phyloP scores from a whole-genome alignment of 2,888 invertebrate species.

The Hesperia comma region DNA sequence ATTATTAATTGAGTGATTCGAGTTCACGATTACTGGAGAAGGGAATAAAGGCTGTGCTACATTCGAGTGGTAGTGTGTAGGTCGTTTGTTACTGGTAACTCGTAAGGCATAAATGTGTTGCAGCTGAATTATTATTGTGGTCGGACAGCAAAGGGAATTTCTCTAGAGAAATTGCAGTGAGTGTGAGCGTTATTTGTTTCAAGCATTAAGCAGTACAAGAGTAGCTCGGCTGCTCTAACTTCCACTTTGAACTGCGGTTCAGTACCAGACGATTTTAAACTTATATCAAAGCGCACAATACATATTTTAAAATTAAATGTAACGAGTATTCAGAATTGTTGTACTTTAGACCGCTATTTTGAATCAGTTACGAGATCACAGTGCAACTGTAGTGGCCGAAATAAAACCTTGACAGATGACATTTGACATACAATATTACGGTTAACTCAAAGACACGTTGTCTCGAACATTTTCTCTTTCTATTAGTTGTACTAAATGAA shows the following conservation, averaged over 20 bases:
- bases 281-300: no score
- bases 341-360: no score
- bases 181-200: constrained; percentile 31
- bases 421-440: no score
- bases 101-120: constrained; percentile 42
- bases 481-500: no score
- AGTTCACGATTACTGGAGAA: neutral
- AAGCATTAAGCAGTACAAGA: constrained; percentile 28
- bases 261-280: no score
- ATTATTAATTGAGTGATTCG: constrained; percentile 2
- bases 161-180: constrained; percentile 42
- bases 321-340: no score
- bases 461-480: no score
- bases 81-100: constrained; percentile 36
- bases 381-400: no score
- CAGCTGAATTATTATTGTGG: constrained; percentile 42
- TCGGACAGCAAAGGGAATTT: constrained; percentile 39
- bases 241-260: neutral
- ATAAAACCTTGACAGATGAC: no score
- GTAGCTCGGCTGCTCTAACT: constrained; percentile 28
- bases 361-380: no score
- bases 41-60: constrained; percentile 21
- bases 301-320: no score
- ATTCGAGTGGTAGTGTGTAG: constrained; percentile 1
- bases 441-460: no score